Base-by-base conservation (phyloP, 1,140 invertebrate genomes). In the Diploscapter pachys region DNA sequence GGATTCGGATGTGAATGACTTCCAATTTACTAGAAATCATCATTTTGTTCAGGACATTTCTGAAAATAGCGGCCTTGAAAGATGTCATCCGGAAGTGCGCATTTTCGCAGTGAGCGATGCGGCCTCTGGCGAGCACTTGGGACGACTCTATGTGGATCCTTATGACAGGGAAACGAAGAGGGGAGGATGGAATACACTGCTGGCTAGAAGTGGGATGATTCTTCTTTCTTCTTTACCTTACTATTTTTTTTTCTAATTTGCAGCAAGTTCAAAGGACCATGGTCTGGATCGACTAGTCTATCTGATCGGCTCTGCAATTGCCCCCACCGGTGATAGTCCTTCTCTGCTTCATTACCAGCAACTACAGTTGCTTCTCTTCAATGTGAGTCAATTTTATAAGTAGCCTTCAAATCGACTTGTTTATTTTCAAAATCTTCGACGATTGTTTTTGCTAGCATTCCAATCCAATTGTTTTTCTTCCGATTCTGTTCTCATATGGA, bases 251-350 rank as follows among this genome's bases (percentile, higher is more conserved):
- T 31, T 31, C 31, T 31, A 31, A 31, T 31, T 31, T 31, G 31
- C 63, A 83, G 81, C 81, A 4, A 72, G 76, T 62, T 83, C 83
- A 61, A 65, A 80, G 52, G 55, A 63, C 9, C 79, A 80, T 13
- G 76, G 76, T 53, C 67, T 85, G 13, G 83, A 85, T 63, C 83
- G 82, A 74, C 65, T 85, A 53, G 83, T 85, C 9, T 85, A 84
- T 64, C 13, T 83, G 65, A 79, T 85, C 64, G 83, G 83, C 48
- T 71, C 75, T n/a, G 82, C 79, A 4, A 79, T 82, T 51, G 82
- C 84, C 53, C 79, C 82, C 2, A 76, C 73, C 65, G 52, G 63
- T 61, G 63, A 31, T 64, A 55, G 64, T 13, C 59, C 73, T 8
- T 83, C 81, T 3, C 57, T 81, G 48, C 81, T 83, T 11, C 83